A percentile compares a stretch with the other conserved stretches of the same genome.
Evolutionary conservation across 2,797 vertebrate genomes (phyloP).

Genomic region (Phaenicophaeus curvirostris): DNA sequence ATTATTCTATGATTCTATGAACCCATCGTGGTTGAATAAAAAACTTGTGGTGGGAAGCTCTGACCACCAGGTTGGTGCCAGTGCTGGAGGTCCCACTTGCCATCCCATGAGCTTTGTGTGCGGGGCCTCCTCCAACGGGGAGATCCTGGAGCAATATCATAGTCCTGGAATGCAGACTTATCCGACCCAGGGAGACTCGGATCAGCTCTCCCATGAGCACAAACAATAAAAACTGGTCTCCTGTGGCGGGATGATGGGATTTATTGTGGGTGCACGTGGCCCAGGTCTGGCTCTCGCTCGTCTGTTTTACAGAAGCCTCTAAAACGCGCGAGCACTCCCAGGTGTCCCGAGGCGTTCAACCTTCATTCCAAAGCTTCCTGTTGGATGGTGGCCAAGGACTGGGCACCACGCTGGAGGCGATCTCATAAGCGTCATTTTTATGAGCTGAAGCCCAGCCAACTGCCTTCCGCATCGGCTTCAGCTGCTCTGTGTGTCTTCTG

Average conservation of each 20-base stretch:
- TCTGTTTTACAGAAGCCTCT: background rate
- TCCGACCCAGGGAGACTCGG: background rate
- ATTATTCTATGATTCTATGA: too few relatives aligned
- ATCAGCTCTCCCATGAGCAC: background rate
- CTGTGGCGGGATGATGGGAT: background rate
- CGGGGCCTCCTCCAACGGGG: background rate
- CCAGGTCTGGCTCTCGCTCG: background rate
- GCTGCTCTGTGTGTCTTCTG: fast-evolving
- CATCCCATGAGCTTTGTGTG: background rate
- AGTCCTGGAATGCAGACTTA: background rate
- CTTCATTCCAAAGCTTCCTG: background rate
- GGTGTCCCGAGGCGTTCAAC: background rate
- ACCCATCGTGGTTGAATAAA: fast-evolving
- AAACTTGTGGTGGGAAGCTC: fast-evolving
- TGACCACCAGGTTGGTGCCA: fast-evolving
- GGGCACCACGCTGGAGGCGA: background rate
- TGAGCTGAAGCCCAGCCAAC: background rate
- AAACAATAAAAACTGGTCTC: background rate
- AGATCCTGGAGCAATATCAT: background rate
- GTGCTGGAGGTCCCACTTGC: background rate
- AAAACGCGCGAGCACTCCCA: background rate
- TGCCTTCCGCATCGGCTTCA: fast-evolving
- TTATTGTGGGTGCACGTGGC: background rate
- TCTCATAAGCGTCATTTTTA: fast-evolving
- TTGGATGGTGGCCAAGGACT: background rate